phyloP scores from a whole-genome alignment of 2,888 invertebrate species.

The Xanthia togata region DNA sequence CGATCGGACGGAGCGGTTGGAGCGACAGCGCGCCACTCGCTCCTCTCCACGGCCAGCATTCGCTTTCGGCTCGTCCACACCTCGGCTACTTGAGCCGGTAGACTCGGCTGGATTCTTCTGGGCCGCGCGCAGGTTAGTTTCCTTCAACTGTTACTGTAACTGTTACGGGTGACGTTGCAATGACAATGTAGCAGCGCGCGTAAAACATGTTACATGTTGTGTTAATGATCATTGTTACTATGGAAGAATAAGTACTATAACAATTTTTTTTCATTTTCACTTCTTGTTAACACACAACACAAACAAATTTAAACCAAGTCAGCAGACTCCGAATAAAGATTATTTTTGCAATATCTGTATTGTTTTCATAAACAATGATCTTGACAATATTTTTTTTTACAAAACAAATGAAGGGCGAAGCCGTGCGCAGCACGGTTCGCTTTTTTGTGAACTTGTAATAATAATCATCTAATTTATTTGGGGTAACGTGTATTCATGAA shows the following conservation, averaged over 20 bases:
- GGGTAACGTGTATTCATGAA: constrained; percentile 22
- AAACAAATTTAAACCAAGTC: background rate
- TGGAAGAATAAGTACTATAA: background rate
- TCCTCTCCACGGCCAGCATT: constrained; percentile 92
- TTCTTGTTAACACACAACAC: no score
- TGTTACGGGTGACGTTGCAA: constrained; percentile 4
- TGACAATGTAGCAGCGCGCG: background rate
- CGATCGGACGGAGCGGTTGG: constrained; percentile 95
- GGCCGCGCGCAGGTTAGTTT: constrained; percentile 93
- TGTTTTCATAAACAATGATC: constrained; percentile 51
- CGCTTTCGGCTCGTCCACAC: constrained; percentile 98
- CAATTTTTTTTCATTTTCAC: background rate
- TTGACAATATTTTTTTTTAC: constrained; percentile 33
- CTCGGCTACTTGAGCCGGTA: constrained; percentile 95
- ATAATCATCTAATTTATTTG: constrained; percentile 34
- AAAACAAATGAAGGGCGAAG: constrained; percentile 32
- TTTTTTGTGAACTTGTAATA: constrained; percentile 15
- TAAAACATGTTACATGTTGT: constrained; percentile 10
- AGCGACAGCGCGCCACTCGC: constrained; percentile 94
- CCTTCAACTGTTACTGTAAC: background rate
- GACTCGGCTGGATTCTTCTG: constrained; percentile 95
- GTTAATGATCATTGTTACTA: constrained; percentile 22
- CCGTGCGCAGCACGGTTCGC: background rate
- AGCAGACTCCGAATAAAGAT: background rate
- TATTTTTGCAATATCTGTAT: constrained; percentile 26